Evolutionary conservation across 2,113 vertebrate genomes (phyloP), one percentile per base, ranked within the genome.

Genomic region (Heterocephalus glaber): DNA sequence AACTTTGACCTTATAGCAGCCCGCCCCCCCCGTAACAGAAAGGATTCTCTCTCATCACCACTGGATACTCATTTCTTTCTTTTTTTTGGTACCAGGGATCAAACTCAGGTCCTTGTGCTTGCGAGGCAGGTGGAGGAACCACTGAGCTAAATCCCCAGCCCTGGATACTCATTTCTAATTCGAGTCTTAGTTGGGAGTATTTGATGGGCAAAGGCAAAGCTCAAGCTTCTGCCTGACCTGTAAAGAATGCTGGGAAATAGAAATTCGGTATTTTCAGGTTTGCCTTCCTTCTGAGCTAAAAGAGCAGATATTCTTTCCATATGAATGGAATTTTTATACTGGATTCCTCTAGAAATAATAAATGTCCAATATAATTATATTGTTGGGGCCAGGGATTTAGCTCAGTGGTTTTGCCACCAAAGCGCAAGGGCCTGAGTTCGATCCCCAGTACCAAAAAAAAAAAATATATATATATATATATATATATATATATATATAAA

Each of bases 1-100:
- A 99, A 86, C 33, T 52, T 68, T 52, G 33, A 68, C 68, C 61
- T 52, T 52, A 33, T 52, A 12, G 49, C 49, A 70, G 65, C 33
- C 22, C 52, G 35, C n/a, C 24, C 24, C 49, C n/a, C 24, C n/a
- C 19, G n/a, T 38, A 86, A 12, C 12, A 38, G 84, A 17, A 54
- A 38, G 7, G 49, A 26, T 68, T 86, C 35, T 20, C 63, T 68
- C 47, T 66, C 63, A n/a, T 68, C 17, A 22, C 44, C 47, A 16
- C 33, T 68, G 14, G 84, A 56, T 35, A 19, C 2, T 70, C n/a
- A 49, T 38, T 30, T 56, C 47, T 54, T n/a, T n/a, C n/a, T n/a
- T n/a, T n/a, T n/a, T n/a, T n/a, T n/a, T n/a, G n/a, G n/a, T n/a
- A n/a, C n/a, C n/a, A n/a, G n/a, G n/a, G n/a, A n/a, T n/a, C n/a